phyloP scores from a whole-genome alignment of 2,797 vertebrate genomes.

The Thalassophryne amazonica region DNA sequence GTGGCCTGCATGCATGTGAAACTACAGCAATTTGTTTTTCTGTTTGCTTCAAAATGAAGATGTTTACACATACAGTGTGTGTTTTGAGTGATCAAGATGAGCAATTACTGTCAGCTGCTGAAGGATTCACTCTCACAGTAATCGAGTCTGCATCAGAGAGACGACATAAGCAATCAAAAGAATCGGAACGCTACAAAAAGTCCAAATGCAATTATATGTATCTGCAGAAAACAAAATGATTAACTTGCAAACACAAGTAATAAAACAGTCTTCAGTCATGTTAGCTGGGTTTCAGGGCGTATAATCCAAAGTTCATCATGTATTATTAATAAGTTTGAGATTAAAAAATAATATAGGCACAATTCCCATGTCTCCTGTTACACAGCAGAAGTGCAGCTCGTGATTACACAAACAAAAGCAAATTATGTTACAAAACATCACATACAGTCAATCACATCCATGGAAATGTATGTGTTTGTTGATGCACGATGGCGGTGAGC shows the following conservation, averaged over 20 bases:
- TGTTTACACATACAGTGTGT: not conserved
- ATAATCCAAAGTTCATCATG: constrained; percentile 53
- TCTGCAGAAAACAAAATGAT: constrained; percentile 54
- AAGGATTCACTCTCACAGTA: constrained; percentile 13
- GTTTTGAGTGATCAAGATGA: constrained; percentile 1
- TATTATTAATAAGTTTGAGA: constrained; percentile 65
- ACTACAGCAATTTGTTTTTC: constrained; percentile 2
- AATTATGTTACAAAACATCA: not conserved
- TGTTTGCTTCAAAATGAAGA: not conserved
- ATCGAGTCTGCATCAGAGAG: constrained; percentile 15
- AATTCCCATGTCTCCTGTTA: constrained; percentile 32
- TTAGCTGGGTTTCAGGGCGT: constrained; percentile 40
- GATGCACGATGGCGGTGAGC: too few relatives aligned
- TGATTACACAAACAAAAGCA: constrained; percentile 32
- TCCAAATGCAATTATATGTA: constrained; percentile 52
- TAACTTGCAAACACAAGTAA: constrained; percentile 69
- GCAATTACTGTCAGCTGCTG: not conserved
- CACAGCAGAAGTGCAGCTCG: constrained; percentile 21
- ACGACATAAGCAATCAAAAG: constrained; percentile 46
- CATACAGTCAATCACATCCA: not conserved
- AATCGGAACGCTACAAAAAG: constrained; percentile 34
- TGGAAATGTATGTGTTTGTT: constrained; percentile 5
- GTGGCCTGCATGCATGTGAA: not conserved
- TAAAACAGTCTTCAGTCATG: constrained; percentile 48
- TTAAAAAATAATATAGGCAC: constrained; percentile 62